These are phyloP conservation scores for Rhagonycha lutea DNA, from an alignment of 2,888 invertebrate genomes.

Conservation along the genomic window DNA sequence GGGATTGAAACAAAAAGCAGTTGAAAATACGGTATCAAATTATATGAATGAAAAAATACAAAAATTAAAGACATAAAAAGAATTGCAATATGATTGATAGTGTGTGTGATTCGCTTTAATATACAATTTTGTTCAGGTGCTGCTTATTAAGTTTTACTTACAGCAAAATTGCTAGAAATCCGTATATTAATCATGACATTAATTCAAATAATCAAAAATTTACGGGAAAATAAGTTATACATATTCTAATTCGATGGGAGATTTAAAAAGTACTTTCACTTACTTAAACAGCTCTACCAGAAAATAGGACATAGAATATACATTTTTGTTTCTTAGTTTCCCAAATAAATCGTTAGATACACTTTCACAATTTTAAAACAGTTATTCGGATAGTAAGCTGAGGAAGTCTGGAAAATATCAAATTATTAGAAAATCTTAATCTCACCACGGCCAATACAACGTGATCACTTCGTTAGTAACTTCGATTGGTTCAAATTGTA, in stretches of 20 bases:
- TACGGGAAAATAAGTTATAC: neutral
- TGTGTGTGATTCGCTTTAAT: too few species aligned
- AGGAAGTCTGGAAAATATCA: neutral
- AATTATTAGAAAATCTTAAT: constrained; percentile 7
- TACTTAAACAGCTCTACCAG: neutral
- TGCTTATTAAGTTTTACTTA: too few species aligned
- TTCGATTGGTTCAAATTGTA: constrained; percentile 42
- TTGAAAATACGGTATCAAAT: too few species aligned
- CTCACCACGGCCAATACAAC: constrained; percentile 38
- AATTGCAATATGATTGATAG: too few species aligned
- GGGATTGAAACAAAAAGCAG: too few species aligned
- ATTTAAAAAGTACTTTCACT: neutral
- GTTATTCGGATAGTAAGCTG: neutral
- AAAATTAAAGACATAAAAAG: too few species aligned
- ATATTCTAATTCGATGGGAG: neutral
- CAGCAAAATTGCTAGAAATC: too few species aligned
- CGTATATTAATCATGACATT: too few species aligned
- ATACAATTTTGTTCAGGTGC: too few species aligned
- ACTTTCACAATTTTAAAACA: neutral
- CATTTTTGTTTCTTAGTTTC: neutral
- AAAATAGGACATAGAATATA: neutral
- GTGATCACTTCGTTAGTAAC: constrained; percentile 39
- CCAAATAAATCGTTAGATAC: neutral
- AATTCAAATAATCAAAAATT: neutral
- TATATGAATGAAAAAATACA: too few species aligned